phyloP scores from a whole-genome alignment of 2,113 vertebrate genomes.

The Amia ocellicauda region DNA sequence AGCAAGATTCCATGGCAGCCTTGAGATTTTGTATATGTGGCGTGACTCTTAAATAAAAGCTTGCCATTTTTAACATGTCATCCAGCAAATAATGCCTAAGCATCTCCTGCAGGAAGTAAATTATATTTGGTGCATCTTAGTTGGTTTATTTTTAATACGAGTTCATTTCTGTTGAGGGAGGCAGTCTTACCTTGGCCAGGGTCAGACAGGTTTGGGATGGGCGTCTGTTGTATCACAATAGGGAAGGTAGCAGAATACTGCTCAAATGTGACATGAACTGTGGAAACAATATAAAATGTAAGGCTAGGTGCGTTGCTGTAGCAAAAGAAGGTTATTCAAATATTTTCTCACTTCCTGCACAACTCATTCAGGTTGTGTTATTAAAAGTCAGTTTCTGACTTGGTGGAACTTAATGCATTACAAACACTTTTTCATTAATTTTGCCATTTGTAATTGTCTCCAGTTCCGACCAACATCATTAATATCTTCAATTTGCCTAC shows the following conservation, averaged over 20 bases:
- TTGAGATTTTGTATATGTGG: too few species aligned
- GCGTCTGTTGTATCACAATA: slow-evolving; percentile 47
- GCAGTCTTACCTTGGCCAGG: slow-evolving; percentile 43
- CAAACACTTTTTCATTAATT: background rate
- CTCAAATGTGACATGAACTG: slow-evolving; percentile 46
- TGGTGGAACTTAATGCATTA: background rate
- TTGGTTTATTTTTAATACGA: background rate
- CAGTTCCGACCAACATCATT: too few species aligned
- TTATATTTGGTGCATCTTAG: too few species aligned
- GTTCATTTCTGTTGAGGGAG: background rate
- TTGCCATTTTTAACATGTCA: too few species aligned
- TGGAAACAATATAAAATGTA: slow-evolving; percentile 6
- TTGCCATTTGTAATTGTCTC: too few species aligned
- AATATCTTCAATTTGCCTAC: slow-evolving; percentile 34
- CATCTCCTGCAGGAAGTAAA: background rate
- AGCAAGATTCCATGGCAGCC: too few species aligned
- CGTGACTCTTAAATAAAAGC: too few species aligned
- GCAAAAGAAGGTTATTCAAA: background rate
- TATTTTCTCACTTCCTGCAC: background rate
- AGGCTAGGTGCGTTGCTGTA: background rate
- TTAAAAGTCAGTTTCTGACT: background rate
- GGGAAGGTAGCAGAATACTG: slow-evolving; percentile 52
- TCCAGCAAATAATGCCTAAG: too few species aligned
- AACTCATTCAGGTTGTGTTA: background rate
- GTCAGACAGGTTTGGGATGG: slow-evolving; percentile 55